phyloP scores from a whole-genome alignment of 2,113 vertebrate genomes.

The Megaceryle maxima region DNA sequence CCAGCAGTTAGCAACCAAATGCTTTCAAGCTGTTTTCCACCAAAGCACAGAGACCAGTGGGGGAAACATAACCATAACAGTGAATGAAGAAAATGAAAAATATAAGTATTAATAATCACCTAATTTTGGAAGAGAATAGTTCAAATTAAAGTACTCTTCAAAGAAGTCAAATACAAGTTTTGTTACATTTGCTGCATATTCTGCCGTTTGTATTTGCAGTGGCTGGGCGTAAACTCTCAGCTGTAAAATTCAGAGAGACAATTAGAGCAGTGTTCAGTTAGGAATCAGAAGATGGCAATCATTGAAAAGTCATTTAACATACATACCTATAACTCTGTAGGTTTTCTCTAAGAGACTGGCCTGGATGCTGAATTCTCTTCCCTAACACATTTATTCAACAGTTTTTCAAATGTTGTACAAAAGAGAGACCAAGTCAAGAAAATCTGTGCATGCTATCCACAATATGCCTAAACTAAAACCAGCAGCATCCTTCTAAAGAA shows the following conservation, averaged over 20 bases:
- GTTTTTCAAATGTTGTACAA: neutral
- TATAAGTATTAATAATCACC: constrained; percentile 76
- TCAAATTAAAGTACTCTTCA: constrained; percentile 90
- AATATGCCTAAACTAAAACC: neutral
- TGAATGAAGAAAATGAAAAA: neutral
- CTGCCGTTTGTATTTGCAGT: constrained; percentile 83
- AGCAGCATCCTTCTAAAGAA: neutral
- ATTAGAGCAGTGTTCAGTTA: neutral
- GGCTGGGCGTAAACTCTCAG: constrained; percentile 91
- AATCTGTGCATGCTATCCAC: neutral
- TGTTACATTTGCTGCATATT: constrained; percentile 86
- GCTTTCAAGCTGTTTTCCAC: neutral
- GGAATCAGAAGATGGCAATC: neutral
- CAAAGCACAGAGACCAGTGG: neutral
- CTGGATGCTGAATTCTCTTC: neutral
- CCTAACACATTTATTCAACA: neutral
- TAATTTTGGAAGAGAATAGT: constrained; percentile 89
- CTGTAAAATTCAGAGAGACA: constrained; percentile 73
- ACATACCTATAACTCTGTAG: neutral
- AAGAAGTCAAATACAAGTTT: constrained; percentile 89
- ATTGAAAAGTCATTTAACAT: neutral
- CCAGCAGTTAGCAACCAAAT: neutral
- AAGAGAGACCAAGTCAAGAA: neutral
- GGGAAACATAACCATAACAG: neutral
- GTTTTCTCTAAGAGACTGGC: neutral